phyloP scores from a whole-genome alignment of 2,888 invertebrate genomes.

The Amblyteles armatorius region DNA sequence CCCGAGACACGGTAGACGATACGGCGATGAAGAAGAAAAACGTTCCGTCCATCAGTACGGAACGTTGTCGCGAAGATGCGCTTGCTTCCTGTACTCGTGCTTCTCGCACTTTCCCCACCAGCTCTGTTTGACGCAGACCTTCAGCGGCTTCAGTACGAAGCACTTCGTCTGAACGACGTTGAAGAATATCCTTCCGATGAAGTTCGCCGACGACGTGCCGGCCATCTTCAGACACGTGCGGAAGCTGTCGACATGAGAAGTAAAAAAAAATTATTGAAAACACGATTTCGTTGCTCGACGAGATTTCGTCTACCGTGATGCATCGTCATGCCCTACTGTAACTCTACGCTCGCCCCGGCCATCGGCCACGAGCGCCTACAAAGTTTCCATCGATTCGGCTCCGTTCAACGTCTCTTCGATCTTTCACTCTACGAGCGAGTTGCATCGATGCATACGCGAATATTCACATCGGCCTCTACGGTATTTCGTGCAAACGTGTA shows the following conservation, averaged over 20 bases:
- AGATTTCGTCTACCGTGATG: background rate
- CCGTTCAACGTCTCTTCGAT: background rate
- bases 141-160: constrained; percentile 93
- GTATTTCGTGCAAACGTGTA: constrained; percentile 41
- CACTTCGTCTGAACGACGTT: constrained; percentile 98
- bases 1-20: constrained; percentile 10
- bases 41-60: constrained; percentile 85
- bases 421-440: background rate
- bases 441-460: background rate
- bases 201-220: constrained; percentile 93
- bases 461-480: background rate
- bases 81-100: constrained; percentile 89
- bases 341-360: background rate
- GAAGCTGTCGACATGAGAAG: constrained; percentile 89
- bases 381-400: background rate
- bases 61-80: constrained; percentile 90
- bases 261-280: constrained; percentile 23
- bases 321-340: constrained; percentile 10
- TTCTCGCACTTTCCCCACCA: constrained; percentile 94
- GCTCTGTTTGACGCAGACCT: constrained; percentile 90
- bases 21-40: background rate
- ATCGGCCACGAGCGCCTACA: background rate
- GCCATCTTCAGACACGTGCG: constrained; percentile 96
- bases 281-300: background rate
- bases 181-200: constrained; percentile 97